Evolutionary conservation across 2,888 invertebrate species (phyloP).

Genomic region (Catocala sponsa): DNA sequence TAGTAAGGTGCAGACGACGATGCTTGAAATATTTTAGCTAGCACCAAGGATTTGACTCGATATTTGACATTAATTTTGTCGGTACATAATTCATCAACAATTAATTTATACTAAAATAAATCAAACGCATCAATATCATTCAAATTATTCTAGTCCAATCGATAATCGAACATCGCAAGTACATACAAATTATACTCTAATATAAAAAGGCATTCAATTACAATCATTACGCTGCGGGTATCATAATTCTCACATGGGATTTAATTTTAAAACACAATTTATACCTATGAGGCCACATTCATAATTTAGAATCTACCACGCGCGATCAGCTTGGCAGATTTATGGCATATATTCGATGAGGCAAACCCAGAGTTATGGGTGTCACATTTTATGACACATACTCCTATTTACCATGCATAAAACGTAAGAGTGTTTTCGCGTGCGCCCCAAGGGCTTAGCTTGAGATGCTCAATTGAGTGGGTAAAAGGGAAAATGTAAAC

Average conservation of each 20-base stretch:
- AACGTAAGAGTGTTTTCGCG: conserved; percentile 14
- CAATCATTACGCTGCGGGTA: neutral
- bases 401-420: conserved; percentile 41
- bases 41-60: too few species aligned
- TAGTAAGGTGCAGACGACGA: too few species aligned
- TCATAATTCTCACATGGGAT: conserved; percentile 9
- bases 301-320: conserved; percentile 40
- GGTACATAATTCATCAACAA: too few species aligned
- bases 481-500: conserved; percentile 6
- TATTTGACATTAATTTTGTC: too few species aligned
- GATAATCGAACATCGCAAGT: too few species aligned
- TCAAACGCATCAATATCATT: too few species aligned
- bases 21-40: too few species aligned
- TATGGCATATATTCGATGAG: conserved; percentile 44
- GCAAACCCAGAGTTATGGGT: conserved; percentile 37
- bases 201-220: neutral
- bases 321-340: conserved; percentile 43
- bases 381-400: conserved; percentile 26
- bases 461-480: conserved; percentile 10
- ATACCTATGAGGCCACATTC: conserved; percentile 29
- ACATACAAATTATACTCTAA: too few species aligned
- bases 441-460: neutral
- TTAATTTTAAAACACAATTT: conserved; percentile 41
- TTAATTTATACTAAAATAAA: too few species aligned
- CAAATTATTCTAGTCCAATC: too few species aligned